A percentile compares a stretch with the other conserved stretches of the same genome.
Evolutionary conservation across 1,140 invertebrate genomes (phyloP).

Genomic region (Steinernema feltiae): DNA sequence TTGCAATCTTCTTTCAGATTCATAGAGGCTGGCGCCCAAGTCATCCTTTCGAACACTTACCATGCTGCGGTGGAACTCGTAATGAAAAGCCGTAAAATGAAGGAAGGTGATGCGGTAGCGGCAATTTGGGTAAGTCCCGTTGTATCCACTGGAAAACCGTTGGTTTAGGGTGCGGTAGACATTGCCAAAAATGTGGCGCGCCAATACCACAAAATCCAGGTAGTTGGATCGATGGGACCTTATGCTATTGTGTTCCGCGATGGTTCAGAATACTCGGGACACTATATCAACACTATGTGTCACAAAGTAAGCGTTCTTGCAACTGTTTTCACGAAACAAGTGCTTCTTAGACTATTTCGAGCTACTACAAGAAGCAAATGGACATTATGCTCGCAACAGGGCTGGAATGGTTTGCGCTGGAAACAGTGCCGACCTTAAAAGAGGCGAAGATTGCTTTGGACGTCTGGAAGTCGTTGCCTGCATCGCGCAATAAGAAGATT

Average conservation of each 20-base stretch:
- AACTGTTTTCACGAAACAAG: conserved; percentile 29
- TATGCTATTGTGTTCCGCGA: conserved; percentile 80
- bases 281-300: conserved; percentile 69
- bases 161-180: conserved; percentile 65
- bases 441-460: conserved; percentile 76
- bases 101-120: conserved; percentile 64
- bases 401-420: conserved; percentile 75
- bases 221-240: conserved; percentile 74
- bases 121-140: neutral
- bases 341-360: conserved; percentile 4
- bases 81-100: conserved; percentile 60
- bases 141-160: conserved; percentile 22
- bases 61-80: conserved; percentile 77
- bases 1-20: conserved; percentile 37
- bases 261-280: conserved; percentile 80
- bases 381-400: conserved; percentile 70
- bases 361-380: conserved; percentile 62
- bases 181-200: conserved; percentile 65
- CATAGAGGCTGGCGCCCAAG: conserved; percentile 71
- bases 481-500: conserved; percentile 68
- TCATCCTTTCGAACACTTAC: conserved; percentile 79
- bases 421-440: conserved; percentile 76
- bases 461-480: conserved; percentile 69
- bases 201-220: conserved; percentile 20
- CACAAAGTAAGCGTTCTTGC: conserved; percentile 39